phyloP scores from a whole-genome alignment of 2,113 vertebrate species.

The Hippocampus zosterae region DNA sequence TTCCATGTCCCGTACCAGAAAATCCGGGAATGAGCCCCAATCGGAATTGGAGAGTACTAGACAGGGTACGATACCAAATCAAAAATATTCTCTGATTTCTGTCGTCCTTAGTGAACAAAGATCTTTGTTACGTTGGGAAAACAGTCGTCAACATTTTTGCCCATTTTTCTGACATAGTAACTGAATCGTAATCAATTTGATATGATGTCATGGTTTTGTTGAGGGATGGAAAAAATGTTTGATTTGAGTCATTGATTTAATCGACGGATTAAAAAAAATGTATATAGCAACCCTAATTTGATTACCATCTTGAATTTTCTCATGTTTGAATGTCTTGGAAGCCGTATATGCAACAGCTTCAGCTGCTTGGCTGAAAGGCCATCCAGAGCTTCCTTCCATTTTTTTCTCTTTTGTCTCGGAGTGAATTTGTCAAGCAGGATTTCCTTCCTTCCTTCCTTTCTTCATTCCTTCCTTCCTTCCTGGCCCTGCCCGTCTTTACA shows the following conservation, averaged over 20 bases:
- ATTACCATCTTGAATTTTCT: neutral
- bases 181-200: too few relatives aligned
- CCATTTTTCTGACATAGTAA: too few relatives aligned
- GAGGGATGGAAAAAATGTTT: too few relatives aligned
- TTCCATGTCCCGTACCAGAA: neutral
- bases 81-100: too few relatives aligned
- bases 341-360: neutral
- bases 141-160: too few relatives aligned
- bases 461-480: conserved; percentile 54
- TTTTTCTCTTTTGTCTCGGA: conserved; percentile 60
- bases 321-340: neutral
- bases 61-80: too few relatives aligned
- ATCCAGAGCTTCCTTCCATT: neutral
- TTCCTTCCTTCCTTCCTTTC: conserved; percentile 68
- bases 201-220: too few relatives aligned
- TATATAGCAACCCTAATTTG: too few relatives aligned
- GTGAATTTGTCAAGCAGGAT: conserved; percentile 68
- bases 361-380: neutral
- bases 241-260: too few relatives aligned
- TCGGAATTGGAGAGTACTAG: neutral
- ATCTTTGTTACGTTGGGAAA: too few relatives aligned
- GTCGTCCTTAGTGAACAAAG: too few relatives aligned
- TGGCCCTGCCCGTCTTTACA: neutral
- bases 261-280: too few relatives aligned
- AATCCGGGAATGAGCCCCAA: neutral